Base-by-base conservation (phyloP, 2,888 invertebrate genomes). In the Chymomyza amoena region DNA sequence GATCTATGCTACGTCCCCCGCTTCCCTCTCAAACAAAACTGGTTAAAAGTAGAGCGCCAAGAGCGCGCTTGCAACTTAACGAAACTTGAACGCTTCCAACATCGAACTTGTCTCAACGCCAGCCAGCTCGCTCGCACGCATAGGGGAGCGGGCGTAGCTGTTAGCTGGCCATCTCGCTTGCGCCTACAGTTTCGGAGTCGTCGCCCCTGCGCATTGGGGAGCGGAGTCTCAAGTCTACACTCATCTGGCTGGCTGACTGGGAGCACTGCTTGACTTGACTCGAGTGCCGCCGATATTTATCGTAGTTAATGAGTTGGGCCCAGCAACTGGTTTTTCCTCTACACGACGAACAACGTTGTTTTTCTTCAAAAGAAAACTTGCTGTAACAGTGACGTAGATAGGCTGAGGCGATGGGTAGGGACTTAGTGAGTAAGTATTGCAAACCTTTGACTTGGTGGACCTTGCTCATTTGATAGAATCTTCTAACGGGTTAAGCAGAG, bases 1-100 rank as follows among this genome's bases (percentile, higher is more conserved):
- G 39, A 45, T 45, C 39, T 45, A 1, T 45, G 15, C 20, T 18
- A 0, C 18, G 50, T 45, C 60, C 45, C 52, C 64, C 32, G 32
- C 0, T 7, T n/a, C 39, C 1, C 18, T 10, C 2, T 13, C 0
- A 10, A 25, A 25, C 20, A 68, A 82, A 84, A 84, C 84, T 82
- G 84, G 84, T 88, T 84, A 85, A 85, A 85, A 76, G 87, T 84
- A 75, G 84, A 88, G 75, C 84, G 69, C 68, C 65, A 68, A 71
- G 70, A 67, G 76, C 52, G 63, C 61, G 36, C 52, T 39, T 39
- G 16, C 69, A 80, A 83, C 79, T 81, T 62, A 73, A 81, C 81
- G 81, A 81, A 81, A 74, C 73, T 73, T 63, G 60, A 61, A 69
- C 69, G 9, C 32, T 36, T 61, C 73, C 28, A 57, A 32, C 54